These are phyloP conservation scores for Drosophila bifasciata DNA, from an alignment of 1,140 invertebrate species.

Conservation along the genomic window DNA sequence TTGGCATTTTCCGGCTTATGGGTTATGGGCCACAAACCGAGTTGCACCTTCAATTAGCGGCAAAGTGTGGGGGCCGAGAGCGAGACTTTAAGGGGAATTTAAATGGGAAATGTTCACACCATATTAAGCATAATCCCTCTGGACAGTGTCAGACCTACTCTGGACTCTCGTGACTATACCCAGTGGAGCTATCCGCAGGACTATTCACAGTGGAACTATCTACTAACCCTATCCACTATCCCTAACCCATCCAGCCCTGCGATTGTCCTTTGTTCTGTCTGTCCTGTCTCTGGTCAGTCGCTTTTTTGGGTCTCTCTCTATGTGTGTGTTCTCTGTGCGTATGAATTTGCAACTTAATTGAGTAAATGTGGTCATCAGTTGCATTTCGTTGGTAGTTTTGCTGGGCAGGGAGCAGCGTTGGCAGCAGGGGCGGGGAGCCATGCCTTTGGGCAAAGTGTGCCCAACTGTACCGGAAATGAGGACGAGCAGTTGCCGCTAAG, in stretches of 20 bases:
- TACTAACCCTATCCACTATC: too few relatives aligned
- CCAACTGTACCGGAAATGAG: constrained; percentile 56
- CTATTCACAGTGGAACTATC: too few relatives aligned
- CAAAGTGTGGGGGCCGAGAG: not conserved
- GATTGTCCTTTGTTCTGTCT: constrained; percentile 1
- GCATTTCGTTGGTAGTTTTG: constrained; percentile 35
- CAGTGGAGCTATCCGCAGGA: too few relatives aligned
- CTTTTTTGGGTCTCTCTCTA: too few relatives aligned
- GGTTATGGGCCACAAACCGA: too few relatives aligned
- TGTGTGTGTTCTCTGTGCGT: not conserved
- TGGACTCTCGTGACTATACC: not conserved
- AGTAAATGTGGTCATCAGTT: constrained; percentile 67
- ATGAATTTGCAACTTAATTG: constrained; percentile 64
- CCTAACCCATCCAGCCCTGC: not conserved
- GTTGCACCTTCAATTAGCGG: constrained; percentile 41
- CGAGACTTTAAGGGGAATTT: constrained; percentile 25
- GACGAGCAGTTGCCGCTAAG: constrained; percentile 61
- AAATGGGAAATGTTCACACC: constrained; percentile 62
- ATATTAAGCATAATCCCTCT: constrained; percentile 56
- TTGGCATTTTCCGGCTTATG: too few relatives aligned
- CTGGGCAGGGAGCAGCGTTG: not conserved
- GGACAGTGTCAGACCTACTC: constrained; percentile 18
- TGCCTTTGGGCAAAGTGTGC: constrained; percentile 33
- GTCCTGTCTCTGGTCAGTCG: too few relatives aligned
- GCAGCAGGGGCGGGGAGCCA: not conserved